Base-by-base conservation (phyloP, 2,797 vertebrate species). In the Prunella strophiata region DNA sequence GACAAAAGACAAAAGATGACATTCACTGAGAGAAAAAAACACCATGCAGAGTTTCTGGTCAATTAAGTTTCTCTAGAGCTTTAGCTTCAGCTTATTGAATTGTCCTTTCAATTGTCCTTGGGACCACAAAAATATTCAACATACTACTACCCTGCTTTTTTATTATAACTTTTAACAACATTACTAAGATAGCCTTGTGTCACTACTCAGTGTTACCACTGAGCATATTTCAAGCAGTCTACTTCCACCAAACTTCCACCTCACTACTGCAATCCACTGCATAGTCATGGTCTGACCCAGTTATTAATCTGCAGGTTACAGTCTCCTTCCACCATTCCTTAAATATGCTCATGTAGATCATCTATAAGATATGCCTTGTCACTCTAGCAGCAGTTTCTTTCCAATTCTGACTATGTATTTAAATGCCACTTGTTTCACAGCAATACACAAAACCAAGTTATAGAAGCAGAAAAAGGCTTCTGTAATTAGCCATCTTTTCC, bases 71-170 rank as follows among this genome's bases (percentile, higher is more conserved):
- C 85, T 65, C 9, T 20, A 38, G 40, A 67, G 65, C 73, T 97
- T 95, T 65, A 81, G 18, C 72, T 97, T 94, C 43, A 86, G 12
- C 7, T 70, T 70, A 89, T 45, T 95, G 48, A 91, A 76, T 76
- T 91, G 59, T 87, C 90, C 82, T 96, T 75, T 62, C 92, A 88
- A 75, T 91, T 87, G 50, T 71, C 91, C 70, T 76, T 76, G 48
- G 77, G 92, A 92, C 27, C 13, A 91, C 43, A 91, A 78, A 78
- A 72, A 13, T 62, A 71, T 48, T 65, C 72, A 73, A 75, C 11
- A 34, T 10, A 7, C 19, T 42, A 85, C 83, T 50, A 92, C 19
- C 19, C 85, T 54, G 27, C 27, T 85, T 91, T 30, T 15, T 75
- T 4, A 38, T 52, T 66, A 18, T 48, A 79, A 29, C 29, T 85